A percentile compares a stretch with the other conserved stretches of the same genome.
Evolutionary conservation across 2,888 invertebrate species (phyloP).

Genomic region (Platycheirus albimanus): DNA sequence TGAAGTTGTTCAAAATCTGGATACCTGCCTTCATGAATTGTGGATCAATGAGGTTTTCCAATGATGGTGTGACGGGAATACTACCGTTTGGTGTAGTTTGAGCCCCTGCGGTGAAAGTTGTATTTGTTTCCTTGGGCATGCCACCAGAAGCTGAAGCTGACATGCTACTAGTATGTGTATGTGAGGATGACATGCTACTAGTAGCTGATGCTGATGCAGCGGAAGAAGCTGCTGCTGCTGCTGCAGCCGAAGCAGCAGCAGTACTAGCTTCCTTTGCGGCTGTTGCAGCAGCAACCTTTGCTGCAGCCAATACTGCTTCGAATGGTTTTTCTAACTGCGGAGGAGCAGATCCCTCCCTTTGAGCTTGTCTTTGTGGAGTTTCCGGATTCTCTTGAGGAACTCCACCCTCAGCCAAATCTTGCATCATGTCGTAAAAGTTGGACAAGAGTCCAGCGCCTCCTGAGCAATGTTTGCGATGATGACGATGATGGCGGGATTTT

Average conservation of each 20-base stretch:
- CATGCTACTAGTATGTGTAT: too few relatives aligned
- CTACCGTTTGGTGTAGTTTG: conserved; percentile 5
- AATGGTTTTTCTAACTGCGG: background rate
- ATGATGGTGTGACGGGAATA: conserved; percentile 29
- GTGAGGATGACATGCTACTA: too few relatives aligned
- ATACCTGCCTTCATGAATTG: conserved; percentile 80
- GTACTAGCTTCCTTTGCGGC: conserved; percentile 26
- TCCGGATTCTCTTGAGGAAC: conserved; percentile 14
- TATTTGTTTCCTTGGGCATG: conserved; percentile 54
- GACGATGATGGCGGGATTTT: conserved; percentile 70
- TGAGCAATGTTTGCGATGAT: conserved; percentile 70
- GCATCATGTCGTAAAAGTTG: conserved; percentile 78
- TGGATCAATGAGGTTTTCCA: conserved; percentile 79
- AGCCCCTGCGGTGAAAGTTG: background rate
- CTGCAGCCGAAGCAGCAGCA: conserved; percentile 40
- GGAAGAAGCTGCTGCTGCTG: conserved; percentile 24
- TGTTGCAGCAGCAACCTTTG: conserved; percentile 26
- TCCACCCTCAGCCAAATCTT: conserved; percentile 78
- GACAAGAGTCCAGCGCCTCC: conserved; percentile 75
- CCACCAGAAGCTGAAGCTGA: conserved; percentile 9
- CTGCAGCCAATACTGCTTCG: conserved; percentile 18
- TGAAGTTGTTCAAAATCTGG: conserved; percentile 81
- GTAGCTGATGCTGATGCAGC: conserved; percentile 24
- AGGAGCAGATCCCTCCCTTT: conserved; percentile 21
- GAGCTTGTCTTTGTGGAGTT: conserved; percentile 21